Percentiles rank a stretch among this genome's conserved stretches.
These are phyloP conservation scores for Anthopleura sola DNA, from an alignment of 64 coral and sea anemone species.

Conservation along the genomic window DNA sequence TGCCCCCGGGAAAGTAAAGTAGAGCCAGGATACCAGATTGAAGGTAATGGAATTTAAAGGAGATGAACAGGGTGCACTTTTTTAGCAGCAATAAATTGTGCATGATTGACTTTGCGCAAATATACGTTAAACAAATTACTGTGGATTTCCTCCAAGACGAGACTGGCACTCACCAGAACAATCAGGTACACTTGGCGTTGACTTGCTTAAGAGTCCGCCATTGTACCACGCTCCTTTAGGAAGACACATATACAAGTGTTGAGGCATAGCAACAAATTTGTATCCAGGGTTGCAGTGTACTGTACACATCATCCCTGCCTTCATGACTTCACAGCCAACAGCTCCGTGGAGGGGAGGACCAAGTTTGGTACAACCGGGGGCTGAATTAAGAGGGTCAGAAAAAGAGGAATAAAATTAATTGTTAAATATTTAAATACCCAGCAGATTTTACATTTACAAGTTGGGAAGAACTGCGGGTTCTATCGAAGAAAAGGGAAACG, in stretches of 20 bases:
- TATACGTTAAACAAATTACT: too few species aligned
- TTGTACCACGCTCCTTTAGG: slow-evolving; percentile 11
- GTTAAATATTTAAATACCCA: too few species aligned
- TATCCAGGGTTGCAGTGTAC: slow-evolving; percentile 59
- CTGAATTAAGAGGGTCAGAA: not conserved
- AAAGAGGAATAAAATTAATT: too few species aligned
- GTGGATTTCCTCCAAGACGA: not conserved
- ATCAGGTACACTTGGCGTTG: slow-evolving; percentile 28
- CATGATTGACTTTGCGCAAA: too few species aligned
- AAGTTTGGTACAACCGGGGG: not conserved
- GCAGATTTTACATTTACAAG: too few species aligned
- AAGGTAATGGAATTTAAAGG: too few species aligned
- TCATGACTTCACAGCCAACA: slow-evolving; percentile 30
- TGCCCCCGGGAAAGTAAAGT: too few species aligned
- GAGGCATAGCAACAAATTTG: slow-evolving; percentile 18
- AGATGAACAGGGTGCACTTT: too few species aligned
- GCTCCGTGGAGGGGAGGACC: slow-evolving; percentile 49
- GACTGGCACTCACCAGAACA: slow-evolving; percentile 52
- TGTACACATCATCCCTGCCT: slow-evolving; percentile 39
- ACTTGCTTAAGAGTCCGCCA: not conserved
- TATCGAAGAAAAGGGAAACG: too few species aligned
- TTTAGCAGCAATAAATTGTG: too few species aligned
- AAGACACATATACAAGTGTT: slow-evolving; percentile 15
- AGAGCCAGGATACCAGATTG: too few species aligned
- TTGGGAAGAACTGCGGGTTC: too few species aligned